Base-by-base conservation (phyloP, 2,113 vertebrate genomes). In the Pangasianodon gigas region DNA sequence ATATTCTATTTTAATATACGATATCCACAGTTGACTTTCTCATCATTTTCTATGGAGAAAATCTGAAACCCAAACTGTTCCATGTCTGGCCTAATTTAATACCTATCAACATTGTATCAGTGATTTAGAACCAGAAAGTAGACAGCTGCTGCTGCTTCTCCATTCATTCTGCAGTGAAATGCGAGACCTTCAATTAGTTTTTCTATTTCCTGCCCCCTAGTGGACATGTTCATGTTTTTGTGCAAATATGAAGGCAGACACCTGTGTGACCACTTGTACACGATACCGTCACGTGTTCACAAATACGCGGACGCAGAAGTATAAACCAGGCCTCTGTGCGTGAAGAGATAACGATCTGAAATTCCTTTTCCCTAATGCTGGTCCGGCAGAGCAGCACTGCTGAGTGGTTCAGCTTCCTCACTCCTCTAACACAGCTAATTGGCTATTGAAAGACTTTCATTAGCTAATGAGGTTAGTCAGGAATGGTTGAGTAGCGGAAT, bases 381-480 rank as follows among this genome's bases (percentile, higher is more conserved):
- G 24, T n/a, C 18, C 41, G 2, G 86, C 37, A 80, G 32, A 48
- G 85, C 71, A 44, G 71, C 67, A 85, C 26, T 19, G 62, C 44
- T 32, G 44, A 18, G n/a, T 69, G 26, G 6, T 26, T 85, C 65
- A 54, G 85, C 46, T 37, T 52, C 37, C 19, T 88, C 79, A 10
- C 26, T 80, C 13, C 2, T 21, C 41, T 80, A 51, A 79, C 41
- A 29, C 69, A 9, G 60, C 75, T 88, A 88, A 88, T 69, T 67
- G 56, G 29, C 58, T 54, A 19, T 67, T 41, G n/a, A 86, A 87
- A 75, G 44, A 18, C 41, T 62, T 46, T 88, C 77, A 84, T 84
- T 84, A 62, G 37, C 32, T 84, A 84, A 62, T 44, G 56, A 84
- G 32, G 82, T 84, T 84, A 84, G 21, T 29, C 82, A 84, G 82